Evolutionary conservation across 2,113 vertebrate species (phyloP).

Genomic region (Phoenicopterus ruber): DNA sequence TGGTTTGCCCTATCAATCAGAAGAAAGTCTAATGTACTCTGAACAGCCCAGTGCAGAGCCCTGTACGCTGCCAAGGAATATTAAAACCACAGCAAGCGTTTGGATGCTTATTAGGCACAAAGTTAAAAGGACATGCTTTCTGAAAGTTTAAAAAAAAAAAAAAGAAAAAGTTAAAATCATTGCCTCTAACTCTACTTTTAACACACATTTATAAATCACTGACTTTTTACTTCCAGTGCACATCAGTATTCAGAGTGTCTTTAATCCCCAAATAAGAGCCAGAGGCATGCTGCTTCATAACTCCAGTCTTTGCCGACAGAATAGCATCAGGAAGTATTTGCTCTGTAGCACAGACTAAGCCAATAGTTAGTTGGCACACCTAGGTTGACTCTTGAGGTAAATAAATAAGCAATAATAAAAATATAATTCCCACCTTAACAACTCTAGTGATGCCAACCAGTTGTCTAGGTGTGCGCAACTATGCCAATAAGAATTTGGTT

Average conservation of each 20-base stretch:
- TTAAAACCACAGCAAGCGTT: not conserved
- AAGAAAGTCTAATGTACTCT: not conserved
- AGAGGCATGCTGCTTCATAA: not conserved
- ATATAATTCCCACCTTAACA: not conserved
- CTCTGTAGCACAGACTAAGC: not conserved
- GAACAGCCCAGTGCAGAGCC: not conserved
- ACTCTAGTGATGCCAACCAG: not conserved
- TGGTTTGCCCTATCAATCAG: not conserved
- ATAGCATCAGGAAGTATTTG: not conserved
- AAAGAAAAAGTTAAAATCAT: not conserved
- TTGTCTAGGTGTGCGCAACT: not conserved
- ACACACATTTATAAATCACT: not conserved
- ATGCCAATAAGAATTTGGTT: not conserved
- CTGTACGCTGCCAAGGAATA: not conserved
- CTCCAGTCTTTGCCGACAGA: not conserved
- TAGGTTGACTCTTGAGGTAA: not conserved
- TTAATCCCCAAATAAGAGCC: not conserved
- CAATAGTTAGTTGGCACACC: not conserved
- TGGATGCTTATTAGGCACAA: not conserved
- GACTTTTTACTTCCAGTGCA: not conserved
- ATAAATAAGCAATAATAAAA: not conserved
- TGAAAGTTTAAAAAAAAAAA: not conserved
- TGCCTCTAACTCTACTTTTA: not conserved
- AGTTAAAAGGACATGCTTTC: not conserved
- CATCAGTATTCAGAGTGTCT: not conserved